phyloP scores from a whole-genome alignment of 1,140 invertebrate genomes.

The Zaprionus inermis region DNA sequence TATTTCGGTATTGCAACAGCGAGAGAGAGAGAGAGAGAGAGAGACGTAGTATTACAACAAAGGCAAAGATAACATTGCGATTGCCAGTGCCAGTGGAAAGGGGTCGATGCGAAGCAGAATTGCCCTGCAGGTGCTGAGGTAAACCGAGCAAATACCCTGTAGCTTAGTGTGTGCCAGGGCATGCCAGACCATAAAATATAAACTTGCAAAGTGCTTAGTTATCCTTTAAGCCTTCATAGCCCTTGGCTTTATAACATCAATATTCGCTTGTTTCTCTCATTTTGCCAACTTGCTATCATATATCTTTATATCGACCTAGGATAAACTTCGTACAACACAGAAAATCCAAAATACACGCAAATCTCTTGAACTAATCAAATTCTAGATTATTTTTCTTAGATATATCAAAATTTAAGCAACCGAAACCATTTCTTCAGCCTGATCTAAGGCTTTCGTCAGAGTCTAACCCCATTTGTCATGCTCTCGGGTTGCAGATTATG shows the following conservation, averaged over 20 bases:
- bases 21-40: conserved; percentile 13
- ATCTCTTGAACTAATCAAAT: too few relatives aligned
- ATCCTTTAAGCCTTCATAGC: too few relatives aligned
- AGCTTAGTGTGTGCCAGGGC: neutral
- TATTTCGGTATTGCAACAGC: conserved; percentile 53
- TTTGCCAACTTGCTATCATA: too few relatives aligned
- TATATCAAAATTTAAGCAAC: neutral
- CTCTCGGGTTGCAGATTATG: neutral
- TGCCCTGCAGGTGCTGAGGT: conserved; percentile 11
- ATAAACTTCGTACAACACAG: too few relatives aligned
- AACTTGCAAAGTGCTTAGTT: too few relatives aligned
- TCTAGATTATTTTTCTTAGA: too few relatives aligned
- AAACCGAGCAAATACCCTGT: neutral
- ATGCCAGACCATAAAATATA: neutral
- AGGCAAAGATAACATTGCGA: conserved; percentile 54
- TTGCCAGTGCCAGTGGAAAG: neutral
- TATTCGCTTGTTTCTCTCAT: too few relatives aligned
- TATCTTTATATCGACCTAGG: too few relatives aligned
- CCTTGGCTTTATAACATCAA: too few relatives aligned
- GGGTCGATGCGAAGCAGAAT: conserved; percentile 15
- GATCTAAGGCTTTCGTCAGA: neutral
- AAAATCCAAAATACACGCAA: too few relatives aligned
- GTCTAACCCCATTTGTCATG: conserved; percentile 1
- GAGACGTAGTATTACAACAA: conserved; percentile 43
- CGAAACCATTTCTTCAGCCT: neutral